phyloP scores from a whole-genome alignment of 2,888 invertebrate species.

The Dascillus cervinus region DNA sequence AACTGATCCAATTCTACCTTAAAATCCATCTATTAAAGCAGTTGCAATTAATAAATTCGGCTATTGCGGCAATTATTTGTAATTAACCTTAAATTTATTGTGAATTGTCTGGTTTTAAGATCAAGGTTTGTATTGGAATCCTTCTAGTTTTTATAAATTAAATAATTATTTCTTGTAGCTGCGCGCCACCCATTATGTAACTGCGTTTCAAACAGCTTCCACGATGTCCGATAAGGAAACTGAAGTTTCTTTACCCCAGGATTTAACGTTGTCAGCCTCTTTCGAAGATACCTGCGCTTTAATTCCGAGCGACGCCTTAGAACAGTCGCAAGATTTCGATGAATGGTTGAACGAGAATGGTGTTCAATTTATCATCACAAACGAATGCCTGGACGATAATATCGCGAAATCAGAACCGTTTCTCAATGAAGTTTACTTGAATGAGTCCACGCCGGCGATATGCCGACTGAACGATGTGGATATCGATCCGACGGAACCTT shows the following conservation, averaged over 20 bases:
- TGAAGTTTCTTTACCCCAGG: not conserved
- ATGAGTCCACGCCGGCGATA: slow-evolving; percentile 14
- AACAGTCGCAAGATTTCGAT: slow-evolving; percentile 22
- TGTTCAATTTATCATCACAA: slow-evolving; percentile 10
- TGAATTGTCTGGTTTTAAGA: too few relatives aligned
- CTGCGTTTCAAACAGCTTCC: too few relatives aligned
- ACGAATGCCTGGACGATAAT: slow-evolving; percentile 9
- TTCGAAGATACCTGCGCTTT: slow-evolving; percentile 22
- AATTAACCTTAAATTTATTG: too few relatives aligned
- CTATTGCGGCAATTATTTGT: too few relatives aligned
- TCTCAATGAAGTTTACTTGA: slow-evolving; percentile 18
- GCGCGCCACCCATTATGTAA: too few relatives aligned
- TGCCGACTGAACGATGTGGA: slow-evolving; percentile 15
- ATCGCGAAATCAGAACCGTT: slow-evolving; percentile 20
- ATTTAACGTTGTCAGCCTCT: slow-evolving; percentile 7
- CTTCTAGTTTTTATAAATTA: too few relatives aligned
- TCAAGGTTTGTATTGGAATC: too few relatives aligned
- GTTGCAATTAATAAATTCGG: too few relatives aligned
- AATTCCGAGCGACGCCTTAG: slow-evolving; percentile 17
- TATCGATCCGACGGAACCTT: slow-evolving; percentile 2
- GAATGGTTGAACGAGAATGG: slow-evolving; percentile 24
- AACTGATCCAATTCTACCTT: too few relatives aligned
- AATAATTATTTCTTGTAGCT: too few relatives aligned
- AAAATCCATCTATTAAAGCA: too few relatives aligned
- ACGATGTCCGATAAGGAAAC: not conserved